Conservation (phyloP, 1,140 invertebrate species). For the Leptonema lineaticorne region DNA sequence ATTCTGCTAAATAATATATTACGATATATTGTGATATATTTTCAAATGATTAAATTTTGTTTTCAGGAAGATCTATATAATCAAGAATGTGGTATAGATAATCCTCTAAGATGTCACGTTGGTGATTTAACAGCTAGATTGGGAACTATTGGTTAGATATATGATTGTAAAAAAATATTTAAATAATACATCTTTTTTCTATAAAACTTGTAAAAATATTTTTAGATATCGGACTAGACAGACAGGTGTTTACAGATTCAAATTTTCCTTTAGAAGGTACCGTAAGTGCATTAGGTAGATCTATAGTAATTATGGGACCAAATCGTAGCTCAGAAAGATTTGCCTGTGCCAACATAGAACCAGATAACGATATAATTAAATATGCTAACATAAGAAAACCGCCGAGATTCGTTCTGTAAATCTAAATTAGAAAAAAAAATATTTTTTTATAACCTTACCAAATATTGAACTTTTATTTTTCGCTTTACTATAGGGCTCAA, state of each 20-base stretch:
- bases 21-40: background rate
- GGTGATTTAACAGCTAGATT: slow-evolving; percentile 86
- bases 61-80: slow-evolving; percentile 77
- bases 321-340: slow-evolving; percentile 70
- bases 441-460: background rate
- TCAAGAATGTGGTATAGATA: slow-evolving; percentile 82
- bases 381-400: slow-evolving; percentile 85
- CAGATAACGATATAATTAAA: slow-evolving; percentile 88
- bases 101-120: slow-evolving; percentile 89
- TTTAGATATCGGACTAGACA: slow-evolving; percentile 70
- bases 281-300: slow-evolving; percentile 77
- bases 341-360: slow-evolving; percentile 89
- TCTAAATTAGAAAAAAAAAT: slow-evolving; percentile 39
- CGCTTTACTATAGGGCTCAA: slow-evolving; percentile 65
- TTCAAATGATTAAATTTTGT: slow-evolving; percentile 21
- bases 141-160: slow-evolving; percentile 76
- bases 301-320: slow-evolving; percentile 81
- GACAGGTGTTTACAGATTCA: slow-evolving; percentile 78
- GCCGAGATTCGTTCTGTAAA: slow-evolving; percentile 85
- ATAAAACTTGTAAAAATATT: slow-evolving; percentile 9
- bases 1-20: background rate
- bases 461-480: background rate
- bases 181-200: background rate
- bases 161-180: slow-evolving; percentile 21
- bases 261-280: slow-evolving; percentile 83